phyloP scores from a whole-genome alignment of 2,888 invertebrate genomes.

The Dyspetes luteomarginatus region DNA sequence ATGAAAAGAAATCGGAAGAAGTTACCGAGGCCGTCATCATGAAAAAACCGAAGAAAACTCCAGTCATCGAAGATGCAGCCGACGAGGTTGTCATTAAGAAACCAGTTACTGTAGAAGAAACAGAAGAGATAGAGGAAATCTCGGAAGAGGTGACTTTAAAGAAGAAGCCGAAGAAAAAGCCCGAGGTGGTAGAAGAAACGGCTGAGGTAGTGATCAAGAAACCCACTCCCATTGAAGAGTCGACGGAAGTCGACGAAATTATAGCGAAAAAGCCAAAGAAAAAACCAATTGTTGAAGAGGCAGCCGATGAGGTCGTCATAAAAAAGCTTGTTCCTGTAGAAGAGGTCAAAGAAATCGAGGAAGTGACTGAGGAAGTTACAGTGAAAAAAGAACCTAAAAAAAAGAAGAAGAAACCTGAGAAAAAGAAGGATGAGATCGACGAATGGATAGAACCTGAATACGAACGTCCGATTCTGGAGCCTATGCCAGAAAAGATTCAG shows the following conservation, averaged over 20 bases:
- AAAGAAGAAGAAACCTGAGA: constrained; percentile 66
- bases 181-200: constrained; percentile 67
- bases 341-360: too few species aligned
- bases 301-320: too few species aligned
- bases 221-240: constrained; percentile 71
- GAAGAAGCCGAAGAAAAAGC: constrained; percentile 71
- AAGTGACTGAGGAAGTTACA: too few species aligned
- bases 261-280: constrained; percentile 80
- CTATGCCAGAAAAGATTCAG: constrained; percentile 72
- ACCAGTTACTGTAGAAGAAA: constrained; percentile 65
- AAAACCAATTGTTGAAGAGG: too few species aligned
- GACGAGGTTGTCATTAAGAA: constrained; percentile 63
- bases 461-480: constrained; percentile 71
- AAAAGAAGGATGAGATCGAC: constrained; percentile 64
- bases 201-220: constrained; percentile 72
- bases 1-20: constrained; percentile 74
- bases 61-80: constrained; percentile 71
- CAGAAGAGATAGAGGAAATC: constrained; percentile 67
- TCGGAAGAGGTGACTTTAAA: constrained; percentile 68
- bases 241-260: constrained; percentile 70
- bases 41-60: constrained; percentile 81
- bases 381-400: too few species aligned
- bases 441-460: constrained; percentile 73
- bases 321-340: too few species aligned
- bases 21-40: constrained; percentile 71